Percentiles rank a stretch among this genome's conserved stretches.
Evolutionary conservation across 2,888 invertebrate genomes (phyloP).

Genomic region (Athetis lepigone): DNA sequence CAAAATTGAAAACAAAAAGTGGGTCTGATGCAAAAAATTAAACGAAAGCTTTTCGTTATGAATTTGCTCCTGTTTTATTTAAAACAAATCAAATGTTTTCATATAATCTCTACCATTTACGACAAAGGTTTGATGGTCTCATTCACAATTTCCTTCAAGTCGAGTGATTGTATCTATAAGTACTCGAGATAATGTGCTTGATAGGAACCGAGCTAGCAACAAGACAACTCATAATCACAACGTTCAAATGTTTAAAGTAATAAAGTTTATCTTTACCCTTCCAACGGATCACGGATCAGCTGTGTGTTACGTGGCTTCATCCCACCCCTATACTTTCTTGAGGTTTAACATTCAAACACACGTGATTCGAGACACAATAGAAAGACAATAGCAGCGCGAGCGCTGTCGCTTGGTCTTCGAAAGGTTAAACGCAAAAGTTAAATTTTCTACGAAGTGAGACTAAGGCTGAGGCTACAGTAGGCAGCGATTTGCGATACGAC

Average conservation of each 20-base stretch:
- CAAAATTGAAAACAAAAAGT: too few species aligned
- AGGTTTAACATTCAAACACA: too few species aligned
- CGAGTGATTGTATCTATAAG: background rate
- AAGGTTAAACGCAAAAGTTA: too few species aligned
- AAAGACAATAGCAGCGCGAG: too few species aligned
- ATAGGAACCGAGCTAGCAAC: slow-evolving; percentile 1
- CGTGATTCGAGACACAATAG: too few species aligned
- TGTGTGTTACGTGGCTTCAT: background rate
- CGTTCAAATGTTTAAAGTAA: background rate
- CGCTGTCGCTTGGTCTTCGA: too few species aligned
- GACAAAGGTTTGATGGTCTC: background rate
- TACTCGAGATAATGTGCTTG: slow-evolving; percentile 10
- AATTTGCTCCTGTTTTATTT: background rate
- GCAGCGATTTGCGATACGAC: too few species aligned
- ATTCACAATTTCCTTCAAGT: slow-evolving; percentile 6
- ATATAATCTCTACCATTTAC: background rate
- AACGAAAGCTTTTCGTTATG: background rate
- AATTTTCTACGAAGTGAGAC: too few species aligned
- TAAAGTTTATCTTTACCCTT: background rate
- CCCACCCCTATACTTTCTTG: background rate
- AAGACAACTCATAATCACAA: slow-evolving; percentile 1
- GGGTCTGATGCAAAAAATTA: background rate
- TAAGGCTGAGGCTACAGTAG: too few species aligned
- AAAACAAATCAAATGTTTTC: background rate
- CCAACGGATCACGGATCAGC: background rate